phyloP scores from a whole-genome alignment of 2,797 vertebrate species.

The Danio choprae region DNA sequence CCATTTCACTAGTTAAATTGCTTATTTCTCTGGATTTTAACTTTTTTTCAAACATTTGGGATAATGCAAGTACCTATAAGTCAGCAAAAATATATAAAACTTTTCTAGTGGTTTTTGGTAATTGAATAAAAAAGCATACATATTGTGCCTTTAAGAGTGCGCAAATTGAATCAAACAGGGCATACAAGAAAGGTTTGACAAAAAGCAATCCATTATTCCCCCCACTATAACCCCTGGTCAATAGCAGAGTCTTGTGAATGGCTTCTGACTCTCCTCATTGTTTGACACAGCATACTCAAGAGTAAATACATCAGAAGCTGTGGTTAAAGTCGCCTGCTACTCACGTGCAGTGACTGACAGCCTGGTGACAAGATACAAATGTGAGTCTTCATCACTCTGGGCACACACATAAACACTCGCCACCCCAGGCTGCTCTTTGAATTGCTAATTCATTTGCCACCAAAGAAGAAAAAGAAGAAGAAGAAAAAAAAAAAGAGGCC shows the following conservation, averaged over 20 bases:
- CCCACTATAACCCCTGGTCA: background rate
- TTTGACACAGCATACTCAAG: slow-evolving; percentile 9
- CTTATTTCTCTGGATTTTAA: no score
- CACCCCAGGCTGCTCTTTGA: slow-evolving; percentile 71
- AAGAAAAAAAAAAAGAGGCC: slow-evolving; percentile 55
- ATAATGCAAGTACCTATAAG: no score
- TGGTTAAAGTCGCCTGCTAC: slow-evolving; percentile 20
- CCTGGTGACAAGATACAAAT: slow-evolving; percentile 81
- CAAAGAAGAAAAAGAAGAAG: slow-evolving; percentile 60
- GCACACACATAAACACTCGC: slow-evolving; percentile 74
- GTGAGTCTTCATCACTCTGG: slow-evolving; percentile 76
- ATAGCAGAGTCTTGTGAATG: background rate
- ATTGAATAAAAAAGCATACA: no score
- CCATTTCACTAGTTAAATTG: no score
- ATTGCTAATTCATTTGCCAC: slow-evolving; percentile 77
- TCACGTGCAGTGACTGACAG: slow-evolving; percentile 72
- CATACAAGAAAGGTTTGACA: background rate
- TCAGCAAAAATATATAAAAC: no score
- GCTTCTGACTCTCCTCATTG: background rate
- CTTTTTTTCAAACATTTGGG: no score
- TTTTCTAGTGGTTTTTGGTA: no score
- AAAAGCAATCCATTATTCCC: background rate
- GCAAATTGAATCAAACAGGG: background rate
- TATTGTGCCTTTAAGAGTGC: no score
- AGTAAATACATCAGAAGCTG: slow-evolving; percentile 37